Conservation (phyloP, 2,888 invertebrate species). For the Xestia sexstrigata region DNA sequence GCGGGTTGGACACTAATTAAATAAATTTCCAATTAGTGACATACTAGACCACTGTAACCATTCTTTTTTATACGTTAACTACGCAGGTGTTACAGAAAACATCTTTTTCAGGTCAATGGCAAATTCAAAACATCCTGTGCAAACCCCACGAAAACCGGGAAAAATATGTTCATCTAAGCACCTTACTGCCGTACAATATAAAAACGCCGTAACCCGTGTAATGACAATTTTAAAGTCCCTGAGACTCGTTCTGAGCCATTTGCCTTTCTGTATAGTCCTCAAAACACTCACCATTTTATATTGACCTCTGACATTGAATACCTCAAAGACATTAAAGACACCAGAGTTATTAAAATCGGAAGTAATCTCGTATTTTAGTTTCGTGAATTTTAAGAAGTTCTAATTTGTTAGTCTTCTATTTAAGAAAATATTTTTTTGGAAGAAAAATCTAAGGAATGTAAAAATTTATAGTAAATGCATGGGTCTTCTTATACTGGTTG, state of each 20-base stretch:
- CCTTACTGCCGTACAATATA: constrained; percentile 81
- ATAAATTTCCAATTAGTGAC: not conserved
- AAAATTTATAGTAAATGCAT: constrained; percentile 5
- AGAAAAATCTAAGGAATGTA: not conserved
- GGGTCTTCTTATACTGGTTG: constrained; percentile 72
- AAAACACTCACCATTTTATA: constrained; percentile 68
- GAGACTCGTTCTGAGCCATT: constrained; percentile 86
- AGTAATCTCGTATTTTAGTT: not conserved
- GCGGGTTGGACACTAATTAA: not conserved
- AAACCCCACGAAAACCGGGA: constrained; percentile 46
- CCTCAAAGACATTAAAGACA: accelerated
- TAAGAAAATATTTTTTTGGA: accelerated
- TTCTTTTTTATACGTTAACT: not conserved
- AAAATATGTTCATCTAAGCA: constrained; percentile 84
- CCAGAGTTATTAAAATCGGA: accelerated
- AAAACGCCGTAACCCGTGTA: constrained; percentile 87
- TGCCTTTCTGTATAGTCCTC: constrained; percentile 82
- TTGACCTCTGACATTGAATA: constrained; percentile 65
- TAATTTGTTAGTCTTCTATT: not conserved
- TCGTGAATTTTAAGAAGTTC: not conserved
- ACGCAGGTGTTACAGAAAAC: not conserved
- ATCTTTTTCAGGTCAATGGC: not conserved
- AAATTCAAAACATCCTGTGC: constrained; percentile 70
- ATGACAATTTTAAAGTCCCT: constrained; percentile 87
- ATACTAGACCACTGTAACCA: not conserved